Conservation (phyloP, 2,888 invertebrate species). For the Coremacera marginata region DNA sequence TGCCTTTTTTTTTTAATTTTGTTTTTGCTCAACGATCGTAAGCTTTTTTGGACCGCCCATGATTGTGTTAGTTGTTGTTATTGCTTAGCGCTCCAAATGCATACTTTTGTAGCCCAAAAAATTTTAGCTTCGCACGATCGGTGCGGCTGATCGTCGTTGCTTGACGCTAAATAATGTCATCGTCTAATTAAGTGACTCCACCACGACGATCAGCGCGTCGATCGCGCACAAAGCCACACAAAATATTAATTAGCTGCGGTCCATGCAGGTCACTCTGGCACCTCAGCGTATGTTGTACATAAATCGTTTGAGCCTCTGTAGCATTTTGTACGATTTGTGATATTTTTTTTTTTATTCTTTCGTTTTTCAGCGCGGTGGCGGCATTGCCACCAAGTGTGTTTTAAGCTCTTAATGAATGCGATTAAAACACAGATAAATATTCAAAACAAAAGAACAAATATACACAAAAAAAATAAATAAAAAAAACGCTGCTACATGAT, state of each 20-base stretch:
- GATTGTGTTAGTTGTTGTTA: background rate
- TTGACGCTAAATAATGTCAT: constrained; percentile 47
- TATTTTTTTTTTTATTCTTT: too few relatives aligned
- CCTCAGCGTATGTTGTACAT: constrained; percentile 33
- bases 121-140: constrained; percentile 43
- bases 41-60: constrained; percentile 26
- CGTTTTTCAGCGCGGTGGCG: background rate
- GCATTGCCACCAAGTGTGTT: constrained; percentile 35
- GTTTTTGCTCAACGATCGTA: background rate
- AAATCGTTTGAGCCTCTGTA: constrained; percentile 24
- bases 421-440: constrained; percentile 47
- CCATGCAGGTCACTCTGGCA: constrained; percentile 27
- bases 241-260: constrained; percentile 34
- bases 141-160: constrained; percentile 32
- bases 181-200: constrained; percentile 42
- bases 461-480: too few relatives aligned
- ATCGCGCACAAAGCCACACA: background rate
- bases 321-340: background rate
- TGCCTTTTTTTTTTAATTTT: background rate
- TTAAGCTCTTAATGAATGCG: constrained; percentile 44
- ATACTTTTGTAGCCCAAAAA: background rate
- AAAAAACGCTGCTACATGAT: background rate
- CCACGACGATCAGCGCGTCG: background rate
- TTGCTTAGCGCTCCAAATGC: background rate
- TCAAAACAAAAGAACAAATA: constrained; percentile 27